These are phyloP conservation scores for Limnothrissa miodon DNA, from an alignment of 2,113 vertebrate species.

Conservation along the genomic window DNA sequence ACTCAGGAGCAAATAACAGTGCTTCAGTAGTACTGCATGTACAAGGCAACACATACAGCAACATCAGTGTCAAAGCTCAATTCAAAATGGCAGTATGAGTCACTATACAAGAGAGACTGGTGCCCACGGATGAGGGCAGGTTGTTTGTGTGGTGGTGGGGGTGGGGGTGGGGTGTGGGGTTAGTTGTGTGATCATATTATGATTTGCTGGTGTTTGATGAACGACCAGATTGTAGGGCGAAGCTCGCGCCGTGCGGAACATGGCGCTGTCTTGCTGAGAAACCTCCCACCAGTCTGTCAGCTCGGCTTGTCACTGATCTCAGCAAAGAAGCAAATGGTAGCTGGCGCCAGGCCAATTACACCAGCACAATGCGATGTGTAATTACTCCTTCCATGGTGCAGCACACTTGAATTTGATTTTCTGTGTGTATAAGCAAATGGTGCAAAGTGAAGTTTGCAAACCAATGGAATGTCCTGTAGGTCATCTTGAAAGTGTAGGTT, in stretches of 20 bases:
- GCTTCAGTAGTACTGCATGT: background rate
- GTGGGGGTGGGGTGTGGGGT: background rate
- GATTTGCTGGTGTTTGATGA: constrained; percentile 36
- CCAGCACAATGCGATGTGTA: constrained; percentile 22
- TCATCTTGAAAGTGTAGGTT: background rate
- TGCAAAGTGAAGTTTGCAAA: background rate
- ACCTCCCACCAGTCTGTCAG: constrained; percentile 16
- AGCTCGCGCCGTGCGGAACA: background rate
- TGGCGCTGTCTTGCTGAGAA: constrained; percentile 17
- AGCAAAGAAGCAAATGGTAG: constrained; percentile 38
- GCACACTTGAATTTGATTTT: constrained; percentile 35
- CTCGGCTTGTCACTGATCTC: constrained; percentile 23
- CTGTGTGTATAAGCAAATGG: constrained; percentile 13
- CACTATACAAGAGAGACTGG: background rate
- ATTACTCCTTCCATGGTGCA: constrained; percentile 31
- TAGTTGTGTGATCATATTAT: constrained; percentile 20
- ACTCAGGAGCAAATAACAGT: too few species aligned
- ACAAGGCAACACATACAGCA: background rate
- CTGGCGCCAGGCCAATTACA: constrained; percentile 24
- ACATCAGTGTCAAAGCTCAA: background rate
- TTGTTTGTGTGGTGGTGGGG: too few species aligned
- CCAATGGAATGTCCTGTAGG: background rate
- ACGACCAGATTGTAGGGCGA: constrained; percentile 17
- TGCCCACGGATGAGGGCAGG: background rate
- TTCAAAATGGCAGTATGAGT: background rate